Evolutionary conservation across 1,140 invertebrate genomes (phyloP).

Genomic region (Neodiprion pinetum): DNA sequence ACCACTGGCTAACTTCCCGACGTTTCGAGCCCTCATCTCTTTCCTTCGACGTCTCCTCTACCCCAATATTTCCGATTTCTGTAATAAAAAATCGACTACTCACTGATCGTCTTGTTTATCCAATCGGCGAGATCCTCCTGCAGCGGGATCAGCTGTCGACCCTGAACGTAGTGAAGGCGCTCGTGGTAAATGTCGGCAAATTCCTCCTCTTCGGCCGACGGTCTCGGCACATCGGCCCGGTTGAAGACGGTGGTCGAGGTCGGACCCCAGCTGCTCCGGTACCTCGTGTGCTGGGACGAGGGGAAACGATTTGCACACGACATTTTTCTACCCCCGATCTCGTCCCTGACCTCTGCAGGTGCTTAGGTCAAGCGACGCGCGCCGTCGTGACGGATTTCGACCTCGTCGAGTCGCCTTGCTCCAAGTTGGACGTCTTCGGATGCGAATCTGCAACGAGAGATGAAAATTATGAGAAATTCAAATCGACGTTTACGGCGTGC

Average conservation of each 20-base stretch:
- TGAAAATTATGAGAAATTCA: too few relatives aligned
- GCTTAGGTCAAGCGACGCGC: too few relatives aligned
- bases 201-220: conserved; percentile 71
- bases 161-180: conserved; percentile 77
- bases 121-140: conserved; percentile 88
- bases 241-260: conserved; percentile 66
- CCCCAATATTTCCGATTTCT: too few relatives aligned
- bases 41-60: too few relatives aligned
- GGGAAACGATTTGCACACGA: conserved; percentile 68
- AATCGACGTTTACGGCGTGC: too few relatives aligned
- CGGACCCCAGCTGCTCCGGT: conserved; percentile 72
- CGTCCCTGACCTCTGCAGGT: neutral
- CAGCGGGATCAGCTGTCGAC: conserved; percentile 78
- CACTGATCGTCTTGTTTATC: conserved; percentile 85
- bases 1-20: too few relatives aligned
- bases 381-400: neutral
- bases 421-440: neutral
- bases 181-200: conserved; percentile 77
- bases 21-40: too few relatives aligned
- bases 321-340: conserved; percentile 50
- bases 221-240: conserved; percentile 65
- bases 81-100: conserved; percentile 46
- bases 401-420: neutral
- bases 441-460: neutral
- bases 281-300: conserved; percentile 65